A percentile compares a stretch with the other conserved stretches of the same genome.
phyloP scores from a whole-genome alignment of 2,113 vertebrate species.

The Peromyscus polionotus region DNA sequence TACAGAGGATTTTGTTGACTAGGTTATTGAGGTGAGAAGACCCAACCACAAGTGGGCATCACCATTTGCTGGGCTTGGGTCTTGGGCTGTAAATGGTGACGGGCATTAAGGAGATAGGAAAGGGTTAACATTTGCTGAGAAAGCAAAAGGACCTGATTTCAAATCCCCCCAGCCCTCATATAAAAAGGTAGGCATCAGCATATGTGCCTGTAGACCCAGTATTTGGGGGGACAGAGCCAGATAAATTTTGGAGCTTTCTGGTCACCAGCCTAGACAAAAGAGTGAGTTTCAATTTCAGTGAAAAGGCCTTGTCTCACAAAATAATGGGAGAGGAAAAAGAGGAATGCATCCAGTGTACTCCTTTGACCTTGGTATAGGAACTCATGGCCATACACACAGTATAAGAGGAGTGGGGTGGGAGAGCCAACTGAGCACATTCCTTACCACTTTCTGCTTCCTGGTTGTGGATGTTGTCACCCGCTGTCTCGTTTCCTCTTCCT shows the following conservation, averaged over 20 bases:
- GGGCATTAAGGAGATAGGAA: not conserved
- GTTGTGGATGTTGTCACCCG: too few species aligned
- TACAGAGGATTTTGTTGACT: too few species aligned
- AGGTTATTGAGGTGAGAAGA: not conserved
- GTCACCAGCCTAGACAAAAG: not conserved
- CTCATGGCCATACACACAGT: not conserved
- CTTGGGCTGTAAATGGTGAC: not conserved
- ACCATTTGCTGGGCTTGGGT: not conserved
- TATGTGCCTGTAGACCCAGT: not conserved
- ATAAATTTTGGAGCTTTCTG: not conserved
- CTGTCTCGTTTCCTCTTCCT: not conserved
- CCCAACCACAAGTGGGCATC: not conserved
- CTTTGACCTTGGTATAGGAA: not conserved
- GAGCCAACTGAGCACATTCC: not conserved
- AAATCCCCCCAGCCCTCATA: not conserved
- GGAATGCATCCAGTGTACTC: not conserved
- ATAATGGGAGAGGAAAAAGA: not conserved
- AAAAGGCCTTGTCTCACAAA: not conserved
- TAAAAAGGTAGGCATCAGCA: not conserved
- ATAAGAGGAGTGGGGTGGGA: too few species aligned
- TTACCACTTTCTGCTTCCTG: not conserved
- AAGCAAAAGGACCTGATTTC: not conserved
- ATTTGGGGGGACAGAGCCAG: not conserved
- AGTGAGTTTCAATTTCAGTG: not conserved
- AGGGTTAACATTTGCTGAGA: not conserved